Evolutionary conservation across 2,113 vertebrate species (phyloP).

Genomic region (Onychostruthus taczanowskii): DNA sequence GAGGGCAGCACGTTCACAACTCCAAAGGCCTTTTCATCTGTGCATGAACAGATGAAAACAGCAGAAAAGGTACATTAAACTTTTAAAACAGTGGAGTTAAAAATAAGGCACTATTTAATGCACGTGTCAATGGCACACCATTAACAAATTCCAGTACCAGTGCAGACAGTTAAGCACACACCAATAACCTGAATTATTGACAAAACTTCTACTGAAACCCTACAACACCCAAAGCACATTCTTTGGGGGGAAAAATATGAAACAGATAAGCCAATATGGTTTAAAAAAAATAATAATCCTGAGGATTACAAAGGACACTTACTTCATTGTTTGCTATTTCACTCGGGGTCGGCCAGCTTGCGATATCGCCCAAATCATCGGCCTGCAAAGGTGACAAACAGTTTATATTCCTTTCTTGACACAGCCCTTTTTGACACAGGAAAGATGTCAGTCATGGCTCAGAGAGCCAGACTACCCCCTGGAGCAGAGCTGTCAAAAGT

Average conservation of each 20-base stretch:
- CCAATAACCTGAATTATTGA: background rate
- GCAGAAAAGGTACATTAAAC: background rate
- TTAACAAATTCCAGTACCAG: background rate
- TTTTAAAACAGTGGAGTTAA: background rate
- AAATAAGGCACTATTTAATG: background rate
- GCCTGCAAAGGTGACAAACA: conserved; percentile 74
- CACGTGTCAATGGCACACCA: accelerated
- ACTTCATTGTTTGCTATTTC: conserved; percentile 91
- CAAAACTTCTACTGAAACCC: background rate
- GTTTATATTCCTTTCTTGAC: background rate
- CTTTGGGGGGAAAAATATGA: background rate
- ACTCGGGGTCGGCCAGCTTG: conserved; percentile 94
- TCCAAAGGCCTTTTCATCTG: background rate
- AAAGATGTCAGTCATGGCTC: background rate
- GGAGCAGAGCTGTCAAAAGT: background rate
- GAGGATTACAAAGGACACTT: conserved; percentile 12
- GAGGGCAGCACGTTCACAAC: background rate
- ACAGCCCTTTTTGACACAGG: background rate
- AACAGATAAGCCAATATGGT: background rate
- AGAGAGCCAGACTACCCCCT: background rate
- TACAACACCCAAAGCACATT: background rate
- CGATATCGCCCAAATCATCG: conserved; percentile 89
- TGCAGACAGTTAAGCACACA: background rate
- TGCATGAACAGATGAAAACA: background rate
- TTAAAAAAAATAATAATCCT: background rate